Percentiles rank a stretch among this genome's conserved stretches.
These are phyloP conservation scores for Cosmia trapezina DNA, from an alignment of 2,888 invertebrate genomes.

Conservation along the genomic window DNA sequence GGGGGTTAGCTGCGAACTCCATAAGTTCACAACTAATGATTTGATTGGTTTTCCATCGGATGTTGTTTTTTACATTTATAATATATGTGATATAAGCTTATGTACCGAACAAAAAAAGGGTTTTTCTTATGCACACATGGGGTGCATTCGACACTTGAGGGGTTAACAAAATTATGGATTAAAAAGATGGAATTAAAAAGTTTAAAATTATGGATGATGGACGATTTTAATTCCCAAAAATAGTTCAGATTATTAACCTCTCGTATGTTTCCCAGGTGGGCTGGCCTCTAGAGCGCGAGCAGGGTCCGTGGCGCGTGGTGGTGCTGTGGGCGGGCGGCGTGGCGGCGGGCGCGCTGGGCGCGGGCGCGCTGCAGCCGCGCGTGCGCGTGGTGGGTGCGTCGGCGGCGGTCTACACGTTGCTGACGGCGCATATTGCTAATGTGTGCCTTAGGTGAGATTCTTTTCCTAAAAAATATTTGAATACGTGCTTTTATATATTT, in stretches of 20 bases:
- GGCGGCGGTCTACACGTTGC: conserved; percentile 96
- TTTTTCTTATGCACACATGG: no score
- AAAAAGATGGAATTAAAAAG: no score
- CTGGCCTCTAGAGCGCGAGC: conserved; percentile 92
- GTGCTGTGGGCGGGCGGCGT: conserved; percentile 94
- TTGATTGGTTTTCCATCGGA: no score
- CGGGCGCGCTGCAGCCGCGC: conserved; percentile 93
- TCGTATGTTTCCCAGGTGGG: conserved; percentile 81
- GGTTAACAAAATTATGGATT: no score
- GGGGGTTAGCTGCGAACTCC: no score
- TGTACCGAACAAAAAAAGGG: no score
- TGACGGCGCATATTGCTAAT: conserved; percentile 96
- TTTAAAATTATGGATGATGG: no score
- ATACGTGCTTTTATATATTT: background rate
- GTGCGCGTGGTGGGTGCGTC: conserved; percentile 96
- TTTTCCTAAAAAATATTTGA: background rate
- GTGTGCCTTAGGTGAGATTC: conserved; percentile 90
- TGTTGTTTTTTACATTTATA: no score
- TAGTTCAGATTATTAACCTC: background rate
- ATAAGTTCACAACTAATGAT: no score
- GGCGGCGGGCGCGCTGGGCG: conserved; percentile 93
- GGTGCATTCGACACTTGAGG: no score
- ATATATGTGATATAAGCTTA: no score
- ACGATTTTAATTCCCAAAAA: background rate
- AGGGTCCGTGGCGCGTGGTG: conserved; percentile 93